These are phyloP conservation scores for Acanthopagrus latus DNA, from an alignment of 2,797 vertebrate species.

Conservation along the genomic window DNA sequence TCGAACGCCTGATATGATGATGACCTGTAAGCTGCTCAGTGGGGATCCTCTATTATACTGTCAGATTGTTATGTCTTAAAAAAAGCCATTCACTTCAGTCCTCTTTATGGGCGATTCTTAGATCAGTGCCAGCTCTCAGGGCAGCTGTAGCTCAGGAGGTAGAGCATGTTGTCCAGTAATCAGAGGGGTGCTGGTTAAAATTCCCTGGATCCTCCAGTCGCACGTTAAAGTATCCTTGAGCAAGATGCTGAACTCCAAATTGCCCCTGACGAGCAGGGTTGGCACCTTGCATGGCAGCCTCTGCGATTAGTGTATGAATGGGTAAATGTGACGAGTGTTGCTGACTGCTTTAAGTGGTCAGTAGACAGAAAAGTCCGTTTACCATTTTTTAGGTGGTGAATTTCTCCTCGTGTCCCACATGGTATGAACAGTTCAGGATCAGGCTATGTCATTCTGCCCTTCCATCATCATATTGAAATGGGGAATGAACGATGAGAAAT, in stretches of 20 bases:
- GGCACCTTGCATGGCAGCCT: too few relatives aligned
- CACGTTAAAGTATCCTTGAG: too few relatives aligned
- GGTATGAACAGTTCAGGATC: slow-evolving; percentile 2
- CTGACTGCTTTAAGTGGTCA: too few relatives aligned
- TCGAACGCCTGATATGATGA: slow-evolving; percentile 15
- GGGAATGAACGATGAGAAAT: not conserved
- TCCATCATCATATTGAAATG: not conserved
- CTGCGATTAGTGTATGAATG: too few relatives aligned
- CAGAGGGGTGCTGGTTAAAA: too few relatives aligned
- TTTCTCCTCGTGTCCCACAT: slow-evolving; percentile 6
- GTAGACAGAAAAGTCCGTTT: too few relatives aligned
- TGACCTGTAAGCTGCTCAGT: slow-evolving; percentile 15
- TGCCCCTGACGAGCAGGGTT: too few relatives aligned
- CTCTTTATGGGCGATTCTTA: slow-evolving; percentile 11
- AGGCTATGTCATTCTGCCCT: not conserved
- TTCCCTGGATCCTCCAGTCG: too few relatives aligned
- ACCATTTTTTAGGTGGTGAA: not conserved
- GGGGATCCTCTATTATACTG: slow-evolving; percentile 4
- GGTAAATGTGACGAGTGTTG: too few relatives aligned
- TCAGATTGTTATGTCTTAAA: slow-evolving; percentile 24
- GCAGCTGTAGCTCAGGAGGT: slow-evolving; percentile 6
- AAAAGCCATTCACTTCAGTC: slow-evolving; percentile 25
- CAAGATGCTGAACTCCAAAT: too few relatives aligned
- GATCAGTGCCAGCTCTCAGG: not conserved
- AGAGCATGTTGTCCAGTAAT: too few relatives aligned